These are phyloP conservation scores for Vimba vimba DNA, from an alignment of 2,113 vertebrate species.

Conservation along the genomic window DNA sequence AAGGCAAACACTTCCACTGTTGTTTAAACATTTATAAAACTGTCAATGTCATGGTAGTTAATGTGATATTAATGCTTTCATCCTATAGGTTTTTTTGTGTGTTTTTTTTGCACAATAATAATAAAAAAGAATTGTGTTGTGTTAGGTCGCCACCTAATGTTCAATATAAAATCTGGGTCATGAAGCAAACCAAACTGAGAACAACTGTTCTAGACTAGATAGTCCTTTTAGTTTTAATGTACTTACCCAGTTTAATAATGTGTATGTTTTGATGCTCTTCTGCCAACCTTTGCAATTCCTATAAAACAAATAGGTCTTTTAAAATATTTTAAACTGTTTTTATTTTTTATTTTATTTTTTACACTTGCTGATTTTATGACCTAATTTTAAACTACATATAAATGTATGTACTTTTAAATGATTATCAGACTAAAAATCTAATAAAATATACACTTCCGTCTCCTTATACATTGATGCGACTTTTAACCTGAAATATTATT, in stretches of 20 bases:
- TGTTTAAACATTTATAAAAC: neutral
- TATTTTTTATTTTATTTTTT: neutral
- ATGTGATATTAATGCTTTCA: neutral
- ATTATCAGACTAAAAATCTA: neutral
- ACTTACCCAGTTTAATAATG: conserved; percentile 68
- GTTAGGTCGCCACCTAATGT: conserved; percentile 27
- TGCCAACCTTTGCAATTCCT: conserved; percentile 70
- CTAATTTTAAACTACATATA: neutral
- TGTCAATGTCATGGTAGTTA: too few relatives aligned
- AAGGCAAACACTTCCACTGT: neutral
- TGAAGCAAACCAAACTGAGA: neutral
- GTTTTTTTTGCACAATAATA: neutral
- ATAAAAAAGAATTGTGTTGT: neutral
- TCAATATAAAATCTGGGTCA: neutral
- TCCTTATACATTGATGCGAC: neutral
- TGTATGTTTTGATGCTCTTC: conserved; percentile 65
- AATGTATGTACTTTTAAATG: neutral
- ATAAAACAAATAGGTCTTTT: conserved; percentile 10
- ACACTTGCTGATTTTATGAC: neutral
- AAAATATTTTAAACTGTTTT: neutral
- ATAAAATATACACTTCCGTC: neutral
- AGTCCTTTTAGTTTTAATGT: neutral
- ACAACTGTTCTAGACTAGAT: neutral
- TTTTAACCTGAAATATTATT: neutral
- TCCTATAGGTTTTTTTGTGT: too few relatives aligned